These are phyloP conservation scores for Halesus radiatus DNA, from an alignment of 1,140 invertebrate species.

Conservation along the genomic window DNA sequence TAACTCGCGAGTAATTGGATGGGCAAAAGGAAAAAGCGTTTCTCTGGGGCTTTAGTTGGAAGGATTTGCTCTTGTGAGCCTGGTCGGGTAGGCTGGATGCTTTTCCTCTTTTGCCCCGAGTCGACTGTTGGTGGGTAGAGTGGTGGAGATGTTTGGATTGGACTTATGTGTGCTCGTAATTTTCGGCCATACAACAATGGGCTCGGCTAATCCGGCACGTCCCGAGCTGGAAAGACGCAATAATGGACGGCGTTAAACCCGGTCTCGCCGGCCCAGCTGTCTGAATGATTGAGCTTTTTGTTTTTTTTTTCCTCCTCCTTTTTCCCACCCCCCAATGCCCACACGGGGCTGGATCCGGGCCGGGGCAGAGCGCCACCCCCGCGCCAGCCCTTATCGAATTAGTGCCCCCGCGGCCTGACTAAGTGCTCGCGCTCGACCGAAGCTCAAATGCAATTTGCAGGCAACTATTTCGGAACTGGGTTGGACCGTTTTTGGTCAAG, in stretches of 20 bases:
- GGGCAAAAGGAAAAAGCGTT: background rate
- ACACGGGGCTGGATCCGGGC: background rate
- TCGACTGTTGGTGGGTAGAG: background rate
- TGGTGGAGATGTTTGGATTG: slow-evolving; percentile 8
- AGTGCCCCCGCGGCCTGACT: slow-evolving; percentile 45
- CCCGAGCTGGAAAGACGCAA: slow-evolving; percentile 48
- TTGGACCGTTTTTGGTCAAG: slow-evolving; percentile 40
- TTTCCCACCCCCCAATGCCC: slow-evolving; percentile 10
- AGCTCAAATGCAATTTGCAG: slow-evolving; percentile 54
- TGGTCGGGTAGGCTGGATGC: background rate
- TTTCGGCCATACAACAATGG: slow-evolving; percentile 44
- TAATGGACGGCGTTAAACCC: slow-evolving; percentile 56
- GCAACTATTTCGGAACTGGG: slow-evolving; percentile 45
- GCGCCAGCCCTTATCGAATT: slow-evolving; percentile 52
- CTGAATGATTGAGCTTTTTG: slow-evolving; percentile 56
- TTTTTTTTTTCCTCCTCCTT: slow-evolving; percentile 47
- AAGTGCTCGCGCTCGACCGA: slow-evolving; percentile 52
- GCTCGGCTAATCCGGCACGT: slow-evolving; percentile 56
- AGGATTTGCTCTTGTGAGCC: background rate
- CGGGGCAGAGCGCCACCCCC: slow-evolving; percentile 32
- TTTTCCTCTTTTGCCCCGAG: background rate
- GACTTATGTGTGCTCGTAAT: slow-evolving; percentile 34
- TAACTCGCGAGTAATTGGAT: background rate
- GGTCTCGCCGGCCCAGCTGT: slow-evolving; percentile 50
- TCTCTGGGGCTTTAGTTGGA: background rate